These are phyloP conservation scores for Volucella zonaria DNA, from an alignment of 2,888 invertebrate genomes.

Conservation along the genomic window DNA sequence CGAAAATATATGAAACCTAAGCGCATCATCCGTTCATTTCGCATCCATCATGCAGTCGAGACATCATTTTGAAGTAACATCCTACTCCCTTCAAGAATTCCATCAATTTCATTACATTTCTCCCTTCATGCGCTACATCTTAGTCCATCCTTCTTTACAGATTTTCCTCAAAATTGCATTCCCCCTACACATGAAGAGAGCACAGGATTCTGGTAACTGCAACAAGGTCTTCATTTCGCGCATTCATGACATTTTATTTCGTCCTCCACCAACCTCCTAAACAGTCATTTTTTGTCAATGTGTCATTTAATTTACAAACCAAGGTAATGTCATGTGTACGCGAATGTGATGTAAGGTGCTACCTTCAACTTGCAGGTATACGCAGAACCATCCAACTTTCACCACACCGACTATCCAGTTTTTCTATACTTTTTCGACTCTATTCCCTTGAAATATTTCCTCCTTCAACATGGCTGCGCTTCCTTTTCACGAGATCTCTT, in stretches of 20 bases:
- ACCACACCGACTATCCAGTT: slow-evolving; percentile 23
- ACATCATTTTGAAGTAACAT: neutral
- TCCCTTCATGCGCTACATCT: neutral
- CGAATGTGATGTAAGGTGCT: slow-evolving; percentile 39
- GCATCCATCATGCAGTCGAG: too few species aligned
- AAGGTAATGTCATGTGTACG: slow-evolving; percentile 42
- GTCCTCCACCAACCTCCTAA: neutral
- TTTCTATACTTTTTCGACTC: slow-evolving; percentile 5
- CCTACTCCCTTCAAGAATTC: neutral
- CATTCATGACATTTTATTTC: slow-evolving; percentile 26
- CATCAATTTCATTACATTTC: slow-evolving; percentile 12
- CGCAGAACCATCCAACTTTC: neutral
- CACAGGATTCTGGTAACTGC: neutral
- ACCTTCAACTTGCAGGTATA: neutral
- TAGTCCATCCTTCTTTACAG: neutral
- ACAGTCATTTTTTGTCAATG: slow-evolving; percentile 5
- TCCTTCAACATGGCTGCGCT: slow-evolving; percentile 61
- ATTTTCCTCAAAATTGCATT: neutral
- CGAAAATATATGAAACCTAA: neutral
- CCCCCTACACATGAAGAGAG: neutral
- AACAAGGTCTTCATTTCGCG: slow-evolving; percentile 33
- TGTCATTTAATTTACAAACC: slow-evolving; percentile 46
- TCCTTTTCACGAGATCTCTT: slow-evolving; percentile 39
- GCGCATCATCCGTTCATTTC: neutral
- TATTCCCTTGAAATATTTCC: slow-evolving; percentile 49